Evolutionary conservation across 2,797 vertebrate genomes (phyloP).

Genomic region (Trachurus trachurus): DNA sequence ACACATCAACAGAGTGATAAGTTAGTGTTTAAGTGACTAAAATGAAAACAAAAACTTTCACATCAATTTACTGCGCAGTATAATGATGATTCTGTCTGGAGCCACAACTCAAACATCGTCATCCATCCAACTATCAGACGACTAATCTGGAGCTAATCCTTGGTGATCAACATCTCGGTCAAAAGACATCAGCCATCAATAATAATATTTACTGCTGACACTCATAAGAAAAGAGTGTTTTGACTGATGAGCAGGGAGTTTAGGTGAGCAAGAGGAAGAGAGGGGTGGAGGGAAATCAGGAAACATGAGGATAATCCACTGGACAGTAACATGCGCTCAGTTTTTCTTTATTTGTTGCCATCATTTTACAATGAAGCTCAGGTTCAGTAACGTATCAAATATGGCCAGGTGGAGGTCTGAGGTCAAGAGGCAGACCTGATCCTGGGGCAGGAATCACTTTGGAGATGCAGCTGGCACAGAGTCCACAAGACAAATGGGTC

Average conservation of each 20-base stretch:
- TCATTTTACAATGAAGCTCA: background rate
- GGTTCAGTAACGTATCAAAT: background rate
- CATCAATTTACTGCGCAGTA: background rate
- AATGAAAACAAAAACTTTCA: background rate
- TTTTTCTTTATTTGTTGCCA: background rate
- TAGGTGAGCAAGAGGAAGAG: constrained; percentile 8
- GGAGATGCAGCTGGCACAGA: background rate
- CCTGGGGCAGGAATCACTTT: background rate
- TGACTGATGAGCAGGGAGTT: constrained; percentile 5
- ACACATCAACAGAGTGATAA: background rate
- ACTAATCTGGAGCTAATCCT: too few species aligned
- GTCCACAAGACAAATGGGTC: background rate
- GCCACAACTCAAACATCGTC: background rate
- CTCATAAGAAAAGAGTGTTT: too few species aligned
- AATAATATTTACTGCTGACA: background rate
- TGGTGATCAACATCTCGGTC: constrained; percentile 1
- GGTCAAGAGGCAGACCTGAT: background rate
- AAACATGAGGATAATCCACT: background rate
- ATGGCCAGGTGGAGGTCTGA: background rate
- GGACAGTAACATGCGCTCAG: background rate
- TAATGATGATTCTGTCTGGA: background rate
- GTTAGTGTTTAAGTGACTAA: background rate
- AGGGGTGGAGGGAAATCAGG: background rate
- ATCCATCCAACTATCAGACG: too few species aligned
- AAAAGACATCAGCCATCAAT: background rate